Conservation (phyloP, 2,113 vertebrate genomes). For the Ranitomeya imitator region DNA sequence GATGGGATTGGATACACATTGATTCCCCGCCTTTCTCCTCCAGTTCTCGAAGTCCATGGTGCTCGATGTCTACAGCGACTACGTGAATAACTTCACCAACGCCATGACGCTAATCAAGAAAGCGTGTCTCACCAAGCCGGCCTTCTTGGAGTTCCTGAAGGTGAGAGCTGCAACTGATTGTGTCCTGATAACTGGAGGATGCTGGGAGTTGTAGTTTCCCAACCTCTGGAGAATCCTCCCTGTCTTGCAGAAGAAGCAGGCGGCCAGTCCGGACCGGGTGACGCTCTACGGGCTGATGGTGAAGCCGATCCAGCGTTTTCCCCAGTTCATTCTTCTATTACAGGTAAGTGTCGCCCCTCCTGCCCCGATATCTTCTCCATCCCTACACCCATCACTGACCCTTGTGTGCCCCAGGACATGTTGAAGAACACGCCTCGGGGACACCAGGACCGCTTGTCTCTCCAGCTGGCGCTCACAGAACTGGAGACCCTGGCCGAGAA, state of each 20-base stretch:
- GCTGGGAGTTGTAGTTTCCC: neutral
- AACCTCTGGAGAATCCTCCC: neutral
- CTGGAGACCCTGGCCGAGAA: constrained; percentile 93
- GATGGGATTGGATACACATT: neutral
- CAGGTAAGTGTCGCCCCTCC: constrained; percentile 75
- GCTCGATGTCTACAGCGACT: constrained; percentile 93
- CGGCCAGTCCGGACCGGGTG: constrained; percentile 86
- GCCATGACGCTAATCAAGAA: constrained; percentile 97
- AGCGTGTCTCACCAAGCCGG: constrained; percentile 91
- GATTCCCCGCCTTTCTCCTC: neutral
- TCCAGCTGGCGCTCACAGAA: constrained; percentile 95
- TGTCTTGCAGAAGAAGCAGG: constrained; percentile 83
- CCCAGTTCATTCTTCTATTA: constrained; percentile 94
- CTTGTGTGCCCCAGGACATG: constrained; percentile 82
- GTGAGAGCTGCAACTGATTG: constrained; percentile 66
- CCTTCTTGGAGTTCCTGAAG: constrained; percentile 96
- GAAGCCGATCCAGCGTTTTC: constrained; percentile 95
- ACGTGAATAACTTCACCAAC: constrained; percentile 95
- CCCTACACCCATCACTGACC: neutral
- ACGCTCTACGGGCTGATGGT: constrained; percentile 96
- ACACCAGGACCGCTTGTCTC: constrained; percentile 86
- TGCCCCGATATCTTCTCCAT: neutral
- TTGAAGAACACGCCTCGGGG: constrained; percentile 91
- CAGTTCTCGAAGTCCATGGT: constrained; percentile 99
- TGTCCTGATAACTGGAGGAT: neutral